phyloP scores from a whole-genome alignment of 2,113 vertebrate species.

The Thalassarche chlororhynchos region DNA sequence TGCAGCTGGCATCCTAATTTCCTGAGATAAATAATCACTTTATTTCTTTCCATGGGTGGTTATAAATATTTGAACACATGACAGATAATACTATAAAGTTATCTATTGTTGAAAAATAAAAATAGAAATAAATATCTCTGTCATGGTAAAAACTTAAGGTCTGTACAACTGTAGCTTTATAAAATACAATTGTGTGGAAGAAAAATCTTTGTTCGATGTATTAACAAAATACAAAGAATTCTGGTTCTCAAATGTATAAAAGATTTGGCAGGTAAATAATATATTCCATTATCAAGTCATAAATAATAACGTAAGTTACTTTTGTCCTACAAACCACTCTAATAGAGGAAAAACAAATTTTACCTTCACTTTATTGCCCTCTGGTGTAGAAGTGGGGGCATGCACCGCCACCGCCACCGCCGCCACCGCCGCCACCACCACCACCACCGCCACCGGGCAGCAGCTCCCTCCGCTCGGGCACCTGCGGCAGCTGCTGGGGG shows the following conservation, averaged over 20 bases:
- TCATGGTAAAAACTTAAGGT: not conserved
- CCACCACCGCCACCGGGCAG: rapidly evolving
- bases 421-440: rapidly evolving
- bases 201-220: not conserved
- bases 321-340: not conserved
- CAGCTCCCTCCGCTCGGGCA: not conserved
- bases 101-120: not conserved
- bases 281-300: not conserved
- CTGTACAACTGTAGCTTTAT: not conserved
- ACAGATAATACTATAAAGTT: not conserved
- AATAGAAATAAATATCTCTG: not conserved
- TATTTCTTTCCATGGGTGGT: not conserved
- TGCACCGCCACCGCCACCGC: not conserved
- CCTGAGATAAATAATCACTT: not conserved
- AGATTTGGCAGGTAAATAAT: not conserved
- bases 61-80: not conserved
- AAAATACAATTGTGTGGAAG: not conserved
- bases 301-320: not conserved
- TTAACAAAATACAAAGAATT: too few species aligned
- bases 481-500: not conserved
- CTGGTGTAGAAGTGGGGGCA: not conserved
- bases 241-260: not conserved
- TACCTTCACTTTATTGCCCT: conserved; percentile 54
- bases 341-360: not conserved
- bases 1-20: not conserved